A percentile compares a stretch with the other conserved stretches of the same genome.
Conservation (phyloP, 2,113 vertebrate genomes). For the Phylloscopus trochilus region DNA sequence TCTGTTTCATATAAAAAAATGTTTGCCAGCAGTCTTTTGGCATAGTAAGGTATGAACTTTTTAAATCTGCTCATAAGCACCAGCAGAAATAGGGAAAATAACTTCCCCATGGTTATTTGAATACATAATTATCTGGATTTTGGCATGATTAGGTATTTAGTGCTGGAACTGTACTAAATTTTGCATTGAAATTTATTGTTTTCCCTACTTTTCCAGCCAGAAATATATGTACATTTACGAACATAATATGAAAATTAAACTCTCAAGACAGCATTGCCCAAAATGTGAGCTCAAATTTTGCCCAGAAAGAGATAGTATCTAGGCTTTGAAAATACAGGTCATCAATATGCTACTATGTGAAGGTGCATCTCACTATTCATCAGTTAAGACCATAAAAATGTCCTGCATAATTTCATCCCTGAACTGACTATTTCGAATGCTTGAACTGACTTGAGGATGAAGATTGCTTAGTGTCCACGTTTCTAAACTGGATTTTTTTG, state of each 20-base stretch:
- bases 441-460: not conserved
- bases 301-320: not conserved
- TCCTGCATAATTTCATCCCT: not conserved
- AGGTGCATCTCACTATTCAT: not conserved
- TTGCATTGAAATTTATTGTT: not conserved
- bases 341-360: not conserved
- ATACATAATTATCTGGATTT: not conserved
- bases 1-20: constrained; percentile 57
- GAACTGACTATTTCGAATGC: not conserved
- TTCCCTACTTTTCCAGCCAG: not conserved
- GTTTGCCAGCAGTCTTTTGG: constrained; percentile 59
- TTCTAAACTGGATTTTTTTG: not conserved
- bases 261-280: not conserved
- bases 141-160: not conserved
- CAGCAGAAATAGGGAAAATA: not conserved
- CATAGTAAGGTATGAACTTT: constrained; percentile 35
- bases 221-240: not conserved
- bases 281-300: not conserved
- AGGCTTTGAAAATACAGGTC: not conserved
- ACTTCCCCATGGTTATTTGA: not conserved
- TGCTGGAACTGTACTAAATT: not conserved
- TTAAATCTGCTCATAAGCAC: constrained; percentile 5
- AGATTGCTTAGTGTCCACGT: not conserved
- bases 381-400: not conserved
- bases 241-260: not conserved